Conservation (phyloP, 2,113 vertebrate genomes). For the Echinops telfairi region DNA sequence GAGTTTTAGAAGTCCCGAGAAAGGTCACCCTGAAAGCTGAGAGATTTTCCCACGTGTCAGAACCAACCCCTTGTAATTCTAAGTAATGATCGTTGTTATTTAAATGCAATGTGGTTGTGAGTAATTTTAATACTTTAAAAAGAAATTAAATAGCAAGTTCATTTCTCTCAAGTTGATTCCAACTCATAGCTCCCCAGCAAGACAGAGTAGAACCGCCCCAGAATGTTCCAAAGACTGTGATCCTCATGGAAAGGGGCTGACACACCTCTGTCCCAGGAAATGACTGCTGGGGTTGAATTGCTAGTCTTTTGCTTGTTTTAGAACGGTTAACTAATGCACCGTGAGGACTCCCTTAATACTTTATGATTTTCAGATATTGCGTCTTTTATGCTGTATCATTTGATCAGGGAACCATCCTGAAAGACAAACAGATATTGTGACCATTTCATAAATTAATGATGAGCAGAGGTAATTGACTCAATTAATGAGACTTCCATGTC, state of each 20-base stretch:
- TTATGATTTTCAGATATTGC: slow-evolving; percentile 17
- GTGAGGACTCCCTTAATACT: background rate
- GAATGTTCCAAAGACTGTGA: too few relatives aligned
- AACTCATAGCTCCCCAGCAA: too few relatives aligned
- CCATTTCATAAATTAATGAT: slow-evolving; percentile 22
- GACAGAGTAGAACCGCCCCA: too few relatives aligned
- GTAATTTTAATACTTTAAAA: background rate
- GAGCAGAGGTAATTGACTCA: background rate
- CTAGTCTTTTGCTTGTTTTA: too few relatives aligned
- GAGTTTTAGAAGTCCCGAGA: background rate
- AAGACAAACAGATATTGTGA: slow-evolving; percentile 36
- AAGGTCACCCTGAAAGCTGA: background rate
- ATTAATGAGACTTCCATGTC: background rate
- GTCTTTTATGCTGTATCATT: background rate
- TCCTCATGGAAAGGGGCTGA: too few relatives aligned
- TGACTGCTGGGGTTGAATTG: too few relatives aligned
- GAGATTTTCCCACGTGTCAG: background rate
- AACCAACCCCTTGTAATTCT: background rate
- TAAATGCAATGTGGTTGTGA: background rate
- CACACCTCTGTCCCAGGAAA: too few relatives aligned
- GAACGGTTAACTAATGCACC: too few relatives aligned
- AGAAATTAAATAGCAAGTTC: too few relatives aligned
- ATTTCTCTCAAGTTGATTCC: too few relatives aligned
- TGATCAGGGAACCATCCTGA: background rate
- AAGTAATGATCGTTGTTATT: background rate